Percentiles rank a stretch among this genome's conserved stretches.
These are phyloP conservation scores for Heterocephalus glaber DNA, from an alignment of 2,113 vertebrate species.

Conservation along the genomic window DNA sequence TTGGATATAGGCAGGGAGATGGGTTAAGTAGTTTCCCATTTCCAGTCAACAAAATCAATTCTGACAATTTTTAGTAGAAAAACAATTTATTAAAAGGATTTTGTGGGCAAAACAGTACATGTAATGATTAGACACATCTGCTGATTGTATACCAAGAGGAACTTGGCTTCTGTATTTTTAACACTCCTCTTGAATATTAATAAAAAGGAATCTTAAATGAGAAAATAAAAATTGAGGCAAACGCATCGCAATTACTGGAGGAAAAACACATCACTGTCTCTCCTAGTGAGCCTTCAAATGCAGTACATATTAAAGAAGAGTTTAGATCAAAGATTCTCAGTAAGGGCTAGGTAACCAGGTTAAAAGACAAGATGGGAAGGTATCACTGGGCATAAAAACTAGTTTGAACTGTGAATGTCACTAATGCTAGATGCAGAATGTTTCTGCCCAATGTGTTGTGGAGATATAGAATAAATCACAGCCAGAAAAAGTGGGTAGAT, in stretches of 20 bases:
- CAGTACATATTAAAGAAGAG: background rate
- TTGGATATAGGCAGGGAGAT: constrained; percentile 14
- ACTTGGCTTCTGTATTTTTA: constrained; percentile 34
- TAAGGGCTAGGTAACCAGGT: background rate
- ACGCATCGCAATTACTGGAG: background rate
- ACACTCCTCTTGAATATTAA: background rate
- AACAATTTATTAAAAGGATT: constrained; percentile 55
- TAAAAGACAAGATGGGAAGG: background rate
- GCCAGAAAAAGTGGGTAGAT: background rate
- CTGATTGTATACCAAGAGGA: constrained; percentile 3
- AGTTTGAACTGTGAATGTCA: background rate
- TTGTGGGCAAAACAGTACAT: background rate
- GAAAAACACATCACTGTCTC: background rate
- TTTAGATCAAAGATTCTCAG: constrained; percentile 4
- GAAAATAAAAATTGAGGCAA: background rate
- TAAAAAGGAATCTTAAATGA: background rate
- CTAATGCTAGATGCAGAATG: background rate
- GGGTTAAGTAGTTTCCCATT: background rate
- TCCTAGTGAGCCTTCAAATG: background rate
- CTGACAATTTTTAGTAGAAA: constrained; percentile 10
- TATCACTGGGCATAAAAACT: background rate
- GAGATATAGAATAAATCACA: background rate
- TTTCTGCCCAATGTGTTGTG: background rate
- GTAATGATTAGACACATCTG: background rate
- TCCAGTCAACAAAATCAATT: background rate